Conservation (phyloP, 2,888 invertebrate species). For the Liopterus haemorrhoidalis region DNA sequence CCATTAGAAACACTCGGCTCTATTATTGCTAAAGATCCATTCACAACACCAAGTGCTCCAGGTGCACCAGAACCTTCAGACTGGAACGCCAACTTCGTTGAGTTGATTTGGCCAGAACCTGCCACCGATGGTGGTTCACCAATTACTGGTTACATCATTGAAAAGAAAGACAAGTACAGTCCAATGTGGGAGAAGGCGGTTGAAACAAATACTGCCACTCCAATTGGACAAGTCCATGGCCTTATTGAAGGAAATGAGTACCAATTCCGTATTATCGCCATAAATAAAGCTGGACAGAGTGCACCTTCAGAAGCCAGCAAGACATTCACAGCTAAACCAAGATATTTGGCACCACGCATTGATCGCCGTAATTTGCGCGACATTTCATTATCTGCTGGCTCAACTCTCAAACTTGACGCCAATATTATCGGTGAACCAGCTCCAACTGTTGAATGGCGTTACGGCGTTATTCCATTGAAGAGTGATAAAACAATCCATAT, state of each 20-base stretch:
- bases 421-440: constrained; percentile 92
- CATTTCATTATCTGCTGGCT: constrained; percentile 84
- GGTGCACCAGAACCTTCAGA: constrained; percentile 86
- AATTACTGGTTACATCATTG: constrained; percentile 86
- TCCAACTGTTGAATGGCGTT: constrained; percentile 89
- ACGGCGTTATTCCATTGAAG: constrained; percentile 70
- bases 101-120: constrained; percentile 86
- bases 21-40: constrained; percentile 91
- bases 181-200: constrained; percentile 89
- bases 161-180: constrained; percentile 88
- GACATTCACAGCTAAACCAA: constrained; percentile 77
- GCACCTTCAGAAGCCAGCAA: constrained; percentile 86
- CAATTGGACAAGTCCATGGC: constrained; percentile 77
- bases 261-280: constrained; percentile 91
- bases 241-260: constrained; percentile 94
- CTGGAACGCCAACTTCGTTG: constrained; percentile 89
- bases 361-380: constrained; percentile 88
- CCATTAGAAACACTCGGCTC: constrained; percentile 90
- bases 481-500: constrained; percentile 66
- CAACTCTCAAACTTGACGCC: constrained; percentile 88
- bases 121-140: constrained; percentile 89
- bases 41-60: constrained; percentile 80
- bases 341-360: constrained; percentile 91
- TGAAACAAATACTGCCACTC: constrained; percentile 69
- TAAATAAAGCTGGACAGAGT: constrained; percentile 92